Percentiles rank a stretch among this genome's conserved stretches.
Conservation (phyloP, 2,888 invertebrate species). For the Amphiduros pacificus region DNA sequence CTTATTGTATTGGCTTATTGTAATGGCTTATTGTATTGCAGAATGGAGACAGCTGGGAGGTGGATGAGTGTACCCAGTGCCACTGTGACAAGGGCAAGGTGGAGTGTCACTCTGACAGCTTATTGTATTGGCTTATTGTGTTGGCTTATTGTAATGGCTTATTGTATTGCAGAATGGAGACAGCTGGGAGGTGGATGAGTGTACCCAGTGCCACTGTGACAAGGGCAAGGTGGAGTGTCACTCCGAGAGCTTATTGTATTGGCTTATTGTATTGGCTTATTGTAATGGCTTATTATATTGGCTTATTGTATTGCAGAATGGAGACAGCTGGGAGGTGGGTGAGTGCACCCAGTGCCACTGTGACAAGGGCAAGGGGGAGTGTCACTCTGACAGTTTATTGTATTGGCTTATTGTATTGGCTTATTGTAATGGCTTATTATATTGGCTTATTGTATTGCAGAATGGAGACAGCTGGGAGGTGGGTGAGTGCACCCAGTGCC, state of each 20-base stretch:
- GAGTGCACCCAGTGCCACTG: constrained; percentile 51
- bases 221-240: constrained; percentile 39
- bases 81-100: constrained; percentile 38
- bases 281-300: too few species aligned
- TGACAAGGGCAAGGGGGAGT: constrained; percentile 35
- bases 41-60: constrained; percentile 41
- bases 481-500: constrained; percentile 51
- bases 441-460: too few species aligned
- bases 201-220: constrained; percentile 47
- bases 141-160: too few species aligned
- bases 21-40: too few species aligned
- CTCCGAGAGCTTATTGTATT: too few species aligned
- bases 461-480: constrained; percentile 40
- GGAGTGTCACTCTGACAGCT: constrained; percentile 38
- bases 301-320: constrained; percentile 40
- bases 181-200: constrained; percentile 45
- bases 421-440: too few species aligned
- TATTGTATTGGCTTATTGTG: too few species aligned
- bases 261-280: too few species aligned
- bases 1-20: too few species aligned
- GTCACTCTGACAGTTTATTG: constrained; percentile 38
- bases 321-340: constrained; percentile 42
- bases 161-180: constrained; percentile 41
- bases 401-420: too few species aligned
- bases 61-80: constrained; percentile 51